Conservation (phyloP, 2,113 vertebrate species). For the Misgurnus mizolepis region DNA sequence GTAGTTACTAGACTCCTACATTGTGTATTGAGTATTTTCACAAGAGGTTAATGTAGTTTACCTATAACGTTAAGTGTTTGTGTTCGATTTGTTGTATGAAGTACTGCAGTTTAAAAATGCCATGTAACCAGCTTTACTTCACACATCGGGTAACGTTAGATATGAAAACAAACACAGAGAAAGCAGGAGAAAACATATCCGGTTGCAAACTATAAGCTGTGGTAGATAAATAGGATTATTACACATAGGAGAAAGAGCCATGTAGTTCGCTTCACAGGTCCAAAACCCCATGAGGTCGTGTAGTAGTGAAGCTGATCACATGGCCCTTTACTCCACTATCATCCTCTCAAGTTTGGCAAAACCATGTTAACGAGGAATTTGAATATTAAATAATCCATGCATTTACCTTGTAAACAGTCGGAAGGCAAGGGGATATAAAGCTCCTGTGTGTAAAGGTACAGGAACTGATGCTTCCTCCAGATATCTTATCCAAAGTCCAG, state of each 20-base stretch:
- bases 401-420: slow-evolving; percentile 33
- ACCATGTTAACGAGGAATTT: neutral
- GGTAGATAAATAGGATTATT: neutral
- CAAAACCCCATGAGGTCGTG: too few relatives aligned
- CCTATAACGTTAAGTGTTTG: neutral
- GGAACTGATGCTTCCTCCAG: neutral
- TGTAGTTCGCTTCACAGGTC: too few relatives aligned
- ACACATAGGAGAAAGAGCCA: neutral
- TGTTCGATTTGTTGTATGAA: neutral
- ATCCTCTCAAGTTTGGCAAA: neutral
- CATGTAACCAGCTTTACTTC: neutral
- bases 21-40: neutral
- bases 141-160: neutral
- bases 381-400: neutral
- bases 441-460: neutral
- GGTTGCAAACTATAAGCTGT: neutral
- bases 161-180: neutral
- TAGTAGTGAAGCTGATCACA: slow-evolving; percentile 8
- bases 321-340: neutral
- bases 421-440: neutral
- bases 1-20: neutral
- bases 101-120: neutral
- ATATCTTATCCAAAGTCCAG: slow-evolving; percentile 6
- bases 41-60: neutral
- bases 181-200: neutral